Percentiles rank a stretch among this genome's conserved stretches.
These are phyloP conservation scores for Propithecus deckenii DNA, from an alignment of 2,797 vertebrate genomes.

Conservation along the genomic window DNA sequence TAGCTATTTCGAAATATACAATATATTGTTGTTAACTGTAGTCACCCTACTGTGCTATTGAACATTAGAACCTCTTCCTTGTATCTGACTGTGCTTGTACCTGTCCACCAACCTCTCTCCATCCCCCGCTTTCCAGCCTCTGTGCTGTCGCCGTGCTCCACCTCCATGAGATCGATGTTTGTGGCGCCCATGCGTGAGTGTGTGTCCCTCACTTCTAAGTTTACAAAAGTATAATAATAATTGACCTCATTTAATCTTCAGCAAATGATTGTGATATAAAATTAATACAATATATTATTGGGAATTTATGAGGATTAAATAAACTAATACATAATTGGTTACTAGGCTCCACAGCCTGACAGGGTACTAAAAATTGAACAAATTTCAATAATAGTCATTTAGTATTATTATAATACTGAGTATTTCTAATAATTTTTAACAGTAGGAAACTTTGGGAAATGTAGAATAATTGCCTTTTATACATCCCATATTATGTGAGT, in stretches of 20 bases:
- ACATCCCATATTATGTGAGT: neutral
- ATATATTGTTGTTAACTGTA: too few species aligned
- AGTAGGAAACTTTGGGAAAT: neutral
- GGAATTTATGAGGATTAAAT: too few species aligned
- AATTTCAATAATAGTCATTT: neutral
- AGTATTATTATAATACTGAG: neutral
- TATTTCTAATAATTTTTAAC: neutral
- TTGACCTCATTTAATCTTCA: neutral
- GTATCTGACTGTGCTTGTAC: too few species aligned
- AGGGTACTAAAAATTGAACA: neutral
- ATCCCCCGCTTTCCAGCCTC: too few species aligned
- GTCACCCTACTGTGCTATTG: too few species aligned
- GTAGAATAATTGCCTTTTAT: neutral
- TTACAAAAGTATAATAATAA: neutral
- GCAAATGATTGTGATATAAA: neutral
- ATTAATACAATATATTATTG: neutral
- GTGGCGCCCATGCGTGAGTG: too few species aligned
- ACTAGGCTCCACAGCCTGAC: neutral
- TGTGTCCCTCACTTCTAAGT: neutral
- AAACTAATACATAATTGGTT: neutral
- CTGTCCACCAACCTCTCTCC: too few species aligned
- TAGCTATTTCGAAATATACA: too few species aligned
- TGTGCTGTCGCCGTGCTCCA: too few species aligned
- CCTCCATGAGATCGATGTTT: too few species aligned
- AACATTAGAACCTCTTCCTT: too few species aligned